Conservation (phyloP, 1,140 invertebrate genomes). For the Panagrolaimus sp. region DNA sequence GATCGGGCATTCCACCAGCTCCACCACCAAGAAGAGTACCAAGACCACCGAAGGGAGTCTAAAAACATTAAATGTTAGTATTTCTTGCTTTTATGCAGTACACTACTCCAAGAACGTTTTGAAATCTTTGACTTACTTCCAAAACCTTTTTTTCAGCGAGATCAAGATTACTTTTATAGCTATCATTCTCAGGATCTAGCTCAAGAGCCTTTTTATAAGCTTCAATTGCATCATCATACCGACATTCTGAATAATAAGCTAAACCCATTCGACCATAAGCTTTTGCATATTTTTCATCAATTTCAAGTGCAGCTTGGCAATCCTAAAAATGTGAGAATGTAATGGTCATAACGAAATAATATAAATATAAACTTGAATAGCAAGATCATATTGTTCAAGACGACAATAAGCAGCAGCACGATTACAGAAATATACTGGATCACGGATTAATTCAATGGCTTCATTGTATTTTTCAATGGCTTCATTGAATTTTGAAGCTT, state of each 20-base stretch:
- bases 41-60: slow-evolving; percentile 35
- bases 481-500: slow-evolving; percentile 40
- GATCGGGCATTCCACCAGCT: slow-evolving; percentile 29
- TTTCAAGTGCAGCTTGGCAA: slow-evolving; percentile 76
- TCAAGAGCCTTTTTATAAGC: slow-evolving; percentile 81
- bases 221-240: slow-evolving; percentile 74
- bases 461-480: slow-evolving; percentile 57
- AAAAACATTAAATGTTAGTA: background rate
- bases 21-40: slow-evolving; percentile 21
- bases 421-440: slow-evolving; percentile 53
- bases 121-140: slow-evolving; percentile 41
- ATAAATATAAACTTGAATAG: too few relatives aligned
- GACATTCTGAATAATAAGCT: slow-evolving; percentile 76
- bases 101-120: slow-evolving; percentile 1
- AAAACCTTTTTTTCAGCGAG: slow-evolving; percentile 69
- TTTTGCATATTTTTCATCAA: slow-evolving; percentile 85
- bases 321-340: too few relatives aligned
- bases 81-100: background rate
- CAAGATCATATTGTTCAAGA: slow-evolving; percentile 61
- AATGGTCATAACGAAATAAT: too few relatives aligned
- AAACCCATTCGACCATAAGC: slow-evolving; percentile 88
- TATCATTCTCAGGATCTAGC: slow-evolving; percentile 84
- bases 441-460: slow-evolving; percentile 51
- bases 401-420: slow-evolving; percentile 57
- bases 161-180: slow-evolving; percentile 79